phyloP scores from a whole-genome alignment of 2,888 invertebrate genomes.

The Hemistola chrysoprasaria region DNA sequence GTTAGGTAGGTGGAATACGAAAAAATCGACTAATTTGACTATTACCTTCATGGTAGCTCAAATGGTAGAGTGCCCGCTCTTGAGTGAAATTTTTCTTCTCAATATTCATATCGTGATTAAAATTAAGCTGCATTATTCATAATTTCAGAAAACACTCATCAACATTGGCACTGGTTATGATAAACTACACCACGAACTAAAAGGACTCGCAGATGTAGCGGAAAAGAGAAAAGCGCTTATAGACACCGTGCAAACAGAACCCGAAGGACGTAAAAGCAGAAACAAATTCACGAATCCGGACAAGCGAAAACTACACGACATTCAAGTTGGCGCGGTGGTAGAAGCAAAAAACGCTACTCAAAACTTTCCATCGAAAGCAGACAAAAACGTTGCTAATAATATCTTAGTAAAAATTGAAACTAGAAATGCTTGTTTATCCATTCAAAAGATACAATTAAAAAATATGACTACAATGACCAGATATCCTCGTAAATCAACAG shows the following conservation, averaged over 20 bases:
- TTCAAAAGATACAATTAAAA: conserved; percentile 14
- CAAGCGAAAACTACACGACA: conserved; percentile 23
- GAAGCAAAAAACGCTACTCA: conserved; percentile 10
- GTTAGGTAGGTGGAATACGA: no score
- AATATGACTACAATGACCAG: conserved; percentile 44
- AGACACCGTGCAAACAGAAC: background rate
- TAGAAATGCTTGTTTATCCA: no score
- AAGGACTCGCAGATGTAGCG: conserved; percentile 29
- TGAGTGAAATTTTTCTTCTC: no score
- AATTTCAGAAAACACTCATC: conserved; percentile 52
- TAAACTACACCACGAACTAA: conserved; percentile 47
- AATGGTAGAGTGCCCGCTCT: no score
- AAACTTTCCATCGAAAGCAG: conserved; percentile 1
- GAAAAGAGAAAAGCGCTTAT: conserved; percentile 2
- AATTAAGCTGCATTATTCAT: background rate
- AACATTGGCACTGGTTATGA: conserved; percentile 56
- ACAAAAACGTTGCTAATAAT: conserved; percentile 10
- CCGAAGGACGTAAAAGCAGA: conserved; percentile 3
- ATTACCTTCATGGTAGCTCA: no score
- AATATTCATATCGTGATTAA: no score
- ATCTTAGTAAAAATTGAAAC: background rate
- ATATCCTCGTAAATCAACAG: conserved; percentile 40
- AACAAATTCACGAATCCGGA: conserved; percentile 19
- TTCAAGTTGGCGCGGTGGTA: conserved; percentile 28
- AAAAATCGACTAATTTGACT: no score